Base-by-base conservation (phyloP, 2,113 vertebrate species). In the Anseranas semipalmata region DNA sequence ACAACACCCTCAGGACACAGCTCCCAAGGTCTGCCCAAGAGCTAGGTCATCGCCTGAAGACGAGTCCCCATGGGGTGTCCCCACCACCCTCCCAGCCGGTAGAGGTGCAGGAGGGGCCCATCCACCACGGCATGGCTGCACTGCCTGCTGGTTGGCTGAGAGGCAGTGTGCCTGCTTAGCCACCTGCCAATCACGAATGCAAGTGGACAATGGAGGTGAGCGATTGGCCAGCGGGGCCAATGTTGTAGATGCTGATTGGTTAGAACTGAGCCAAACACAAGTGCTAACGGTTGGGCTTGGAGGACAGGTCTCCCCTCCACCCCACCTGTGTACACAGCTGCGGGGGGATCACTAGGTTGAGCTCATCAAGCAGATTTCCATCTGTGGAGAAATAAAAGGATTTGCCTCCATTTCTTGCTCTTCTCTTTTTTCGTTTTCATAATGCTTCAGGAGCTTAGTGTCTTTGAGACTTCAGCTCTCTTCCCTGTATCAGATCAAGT, bases 11-110 rank as follows among this genome's bases (percentile, higher is more conserved):
- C 50, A 52, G 50, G 50, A 52, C 13, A 13, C 25, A 52, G 50
- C 50, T 52, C 50, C 50, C 50, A 52, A 52, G 50, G 50, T 52
- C 50, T 52, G 13, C 24, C 50, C 50, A 52, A 52, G 12, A 52
- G 1, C 50, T 27, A 52, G 24, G 50, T 14, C 41, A 60, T 12
- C 46, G 52, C 20, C 37, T 53, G 76, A 76, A 67, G 60, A 25
- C 1, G 2, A 80, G 35, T 46, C 39, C 43, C 52, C 0, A 0
- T 62, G 3, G 22, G n/a, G 18, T 72, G 41, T 76, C 14, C 15
- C 24, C 41, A 68, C 24, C 16, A 55, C 1, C 9, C 50, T 73
- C 15, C 22, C 28, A 39, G 32, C 16, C 63, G 53, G 15, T 33
- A 32, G 48, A 87, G 65, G 18, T 15, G 35, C 41, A 62, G 22